Evolutionary conservation across 2,888 invertebrate genomes (phyloP).

Genomic region (Lordiphosa andalusiaca): DNA sequence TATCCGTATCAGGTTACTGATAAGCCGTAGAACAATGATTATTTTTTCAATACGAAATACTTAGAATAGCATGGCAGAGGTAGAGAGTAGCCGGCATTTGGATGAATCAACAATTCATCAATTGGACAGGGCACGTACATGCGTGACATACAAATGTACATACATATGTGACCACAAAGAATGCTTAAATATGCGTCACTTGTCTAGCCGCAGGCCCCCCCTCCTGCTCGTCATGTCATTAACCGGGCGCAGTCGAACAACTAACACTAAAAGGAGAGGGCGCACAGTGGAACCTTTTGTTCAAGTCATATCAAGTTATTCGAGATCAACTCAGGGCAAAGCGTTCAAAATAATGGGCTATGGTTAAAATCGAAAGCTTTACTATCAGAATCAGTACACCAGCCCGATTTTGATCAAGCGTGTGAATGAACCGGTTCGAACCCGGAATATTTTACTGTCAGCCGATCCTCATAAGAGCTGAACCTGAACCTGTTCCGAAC

Average conservation of each 20-base stretch:
- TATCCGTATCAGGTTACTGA: slow-evolving; percentile 8
- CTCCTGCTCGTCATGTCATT: slow-evolving; percentile 50
- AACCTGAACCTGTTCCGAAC: too few relatives aligned
- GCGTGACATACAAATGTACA: slow-evolving; percentile 1
- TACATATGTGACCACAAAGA: slow-evolving; percentile 42
- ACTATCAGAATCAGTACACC: too few relatives aligned
- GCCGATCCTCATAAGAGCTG: too few relatives aligned
- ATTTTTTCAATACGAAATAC: slow-evolving; percentile 33
- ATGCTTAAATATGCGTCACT: slow-evolving; percentile 62
- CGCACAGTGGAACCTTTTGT: slow-evolving; percentile 24
- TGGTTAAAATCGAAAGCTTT: too few relatives aligned
- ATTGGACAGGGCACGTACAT: slow-evolving; percentile 1
- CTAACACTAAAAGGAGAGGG: slow-evolving; percentile 13
- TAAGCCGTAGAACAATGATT: slow-evolving; percentile 1
- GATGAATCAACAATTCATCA: slow-evolving; percentile 10
- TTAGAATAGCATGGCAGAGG: slow-evolving; percentile 40
- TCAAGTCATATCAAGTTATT: not conserved
- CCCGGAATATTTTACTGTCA: too few relatives aligned
- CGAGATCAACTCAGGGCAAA: too few relatives aligned
- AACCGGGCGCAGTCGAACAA: slow-evolving; percentile 37
- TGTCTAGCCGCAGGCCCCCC: slow-evolving; percentile 45
- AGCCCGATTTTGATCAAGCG: too few relatives aligned
- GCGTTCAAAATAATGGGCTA: too few relatives aligned
- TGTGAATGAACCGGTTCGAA: too few relatives aligned
- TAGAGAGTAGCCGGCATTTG: slow-evolving; percentile 5